Conservation (phyloP, 2,888 invertebrate species). For the Drosophila meridiana region DNA sequence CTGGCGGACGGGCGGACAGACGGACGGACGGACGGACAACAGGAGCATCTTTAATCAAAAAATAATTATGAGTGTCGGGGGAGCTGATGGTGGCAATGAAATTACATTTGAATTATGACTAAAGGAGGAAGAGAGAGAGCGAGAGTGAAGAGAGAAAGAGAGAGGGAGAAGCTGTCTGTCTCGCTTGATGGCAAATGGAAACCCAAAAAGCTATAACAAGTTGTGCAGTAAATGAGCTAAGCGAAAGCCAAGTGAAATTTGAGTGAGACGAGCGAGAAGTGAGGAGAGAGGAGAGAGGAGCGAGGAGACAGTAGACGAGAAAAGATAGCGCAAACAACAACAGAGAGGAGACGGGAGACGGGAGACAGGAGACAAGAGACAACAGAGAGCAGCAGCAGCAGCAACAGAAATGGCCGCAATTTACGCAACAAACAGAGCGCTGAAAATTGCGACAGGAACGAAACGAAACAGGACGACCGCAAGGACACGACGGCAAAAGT, state of each 20-base stretch:
- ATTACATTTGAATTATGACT: constrained; percentile 80
- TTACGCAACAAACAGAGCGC: constrained; percentile 71
- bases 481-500: constrained; percentile 57
- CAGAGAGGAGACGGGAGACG: constrained; percentile 31
- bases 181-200: constrained; percentile 8
- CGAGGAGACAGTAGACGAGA: constrained; percentile 8
- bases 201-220: constrained; percentile 29
- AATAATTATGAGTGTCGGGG: constrained; percentile 79
- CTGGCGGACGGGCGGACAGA: not conserved
- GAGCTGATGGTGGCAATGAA: constrained; percentile 61
- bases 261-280: constrained; percentile 34
- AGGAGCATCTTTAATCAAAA: constrained; percentile 78
- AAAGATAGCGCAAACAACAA: constrained; percentile 55
- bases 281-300: no score
- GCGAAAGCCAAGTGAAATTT: constrained; percentile 72
- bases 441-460: constrained; percentile 60
- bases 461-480: constrained; percentile 24
- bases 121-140: constrained; percentile 5
- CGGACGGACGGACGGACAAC: not conserved
- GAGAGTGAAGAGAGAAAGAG: constrained; percentile 1
- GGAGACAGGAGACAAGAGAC: constrained; percentile 17
- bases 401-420: constrained; percentile 49
- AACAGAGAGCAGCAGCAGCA: constrained; percentile 8
- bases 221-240: constrained; percentile 75
- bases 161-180: constrained; percentile 3